Evolutionary conservation across 2,113 vertebrate species (phyloP), one percentile per base, ranked within the genome.

Genomic region (Natator depressus): DNA sequence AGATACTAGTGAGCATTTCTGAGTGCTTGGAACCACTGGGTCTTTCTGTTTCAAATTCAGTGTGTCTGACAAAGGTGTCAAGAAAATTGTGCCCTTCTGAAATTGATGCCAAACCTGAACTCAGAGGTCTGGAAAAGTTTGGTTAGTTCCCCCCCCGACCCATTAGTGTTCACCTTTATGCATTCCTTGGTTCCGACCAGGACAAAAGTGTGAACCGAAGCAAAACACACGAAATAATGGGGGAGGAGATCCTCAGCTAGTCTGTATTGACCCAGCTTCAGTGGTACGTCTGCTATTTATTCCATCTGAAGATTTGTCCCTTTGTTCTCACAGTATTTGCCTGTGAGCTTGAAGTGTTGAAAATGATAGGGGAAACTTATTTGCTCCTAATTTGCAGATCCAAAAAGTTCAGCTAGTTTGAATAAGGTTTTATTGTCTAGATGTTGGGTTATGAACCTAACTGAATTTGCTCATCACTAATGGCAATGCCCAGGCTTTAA

Each of bases 241-340:
- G 7, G n/a, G 27, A 12, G 49, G 3, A n/a, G 22, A 38, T 54
- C 51, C 51, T 17, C 8, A 82, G 20, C 13, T 19, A 65, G 82
- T 27, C 17, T 75, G 75, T 13, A 1, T 10, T 1, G 2, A 0
- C 2, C 8, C 49, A 46, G n/a, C 3, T 1, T 12, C 0, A 1
- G 79, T 2, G 82, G 17, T 13, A 59, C 35, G 29, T 27, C 0
- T 0, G 20, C 53, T 75, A 62, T 46, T 46, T 5, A 24, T 5
- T n/a, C 1, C 2, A 2, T 46, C 25, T 51, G 29, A 25, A 51
- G 38, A 25, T 17, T 35, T 49, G 42, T 19, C 3, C 14, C 5
- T 2, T 0, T 2, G 1, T 1, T 20, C 19, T 38, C 9, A 20
- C 5, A 24, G 9, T 42, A 46, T 42, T 46, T 10, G 4, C 38